Base-by-base conservation (phyloP, 2,888 invertebrate genomes). In the Halictus ligatus region DNA sequence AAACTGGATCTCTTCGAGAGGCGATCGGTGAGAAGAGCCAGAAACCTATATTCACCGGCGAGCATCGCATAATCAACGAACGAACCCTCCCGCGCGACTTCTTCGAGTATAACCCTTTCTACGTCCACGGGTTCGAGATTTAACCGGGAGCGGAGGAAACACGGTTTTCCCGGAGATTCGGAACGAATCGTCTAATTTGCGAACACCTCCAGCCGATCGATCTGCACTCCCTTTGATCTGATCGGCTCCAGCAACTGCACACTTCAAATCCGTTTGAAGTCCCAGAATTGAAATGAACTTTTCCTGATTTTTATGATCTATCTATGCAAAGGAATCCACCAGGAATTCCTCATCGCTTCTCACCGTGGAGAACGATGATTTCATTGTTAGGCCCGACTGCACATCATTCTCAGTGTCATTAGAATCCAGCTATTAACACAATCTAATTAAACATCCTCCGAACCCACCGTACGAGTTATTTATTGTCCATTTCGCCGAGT, bases 41-140 rank as follows among this genome's bases (percentile, higher is more conserved):
- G 75, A 86, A 88, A 87, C 85, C 85, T 87, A 87, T 88, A 90
- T 89, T 90, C 84, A 84, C 83, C 75, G 78, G 83, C 78, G 60
- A 78, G 69, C 81, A 69, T 88, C 85, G 81, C 80, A 84, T 89
- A 88, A 89, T 84, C 81, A 75, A 43, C 64, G 73, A 71, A 29
- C 64, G 40, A 73, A 73, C 81, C 73, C 85, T 85, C 85, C 88
- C 88, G 85, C 81, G 82, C 84, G 83, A 85, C 25, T 7, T 86
- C 83, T 89, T 85, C 75, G 48, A 89, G 74, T 88, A 89, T 71
- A 67, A 13, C 71, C 75, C 83, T 84, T 87, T 89, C n/a, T 83
- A 77, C 43, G 3, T 46, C 13, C 12, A 12, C 12, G 8, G 7
- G 82, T 5, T 75, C 69, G 6, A 50, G 7, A 18, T 84, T 84